Evolutionary conservation across 1,140 invertebrate genomes (phyloP).

Genomic region (Plutomurus gul): DNA sequence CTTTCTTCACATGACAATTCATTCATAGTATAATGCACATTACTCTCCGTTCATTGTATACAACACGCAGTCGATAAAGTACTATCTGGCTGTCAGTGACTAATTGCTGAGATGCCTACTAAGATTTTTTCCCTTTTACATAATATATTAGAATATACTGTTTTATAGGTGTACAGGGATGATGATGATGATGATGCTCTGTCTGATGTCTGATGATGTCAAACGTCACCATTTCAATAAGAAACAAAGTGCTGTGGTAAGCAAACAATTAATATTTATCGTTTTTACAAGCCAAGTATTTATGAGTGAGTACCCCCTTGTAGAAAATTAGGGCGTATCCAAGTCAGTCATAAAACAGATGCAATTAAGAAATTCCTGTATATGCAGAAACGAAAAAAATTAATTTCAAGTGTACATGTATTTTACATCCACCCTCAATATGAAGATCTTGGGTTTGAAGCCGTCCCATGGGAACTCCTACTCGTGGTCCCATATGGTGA

Average conservation of each 20-base stretch:
- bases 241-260: neutral
- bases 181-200: neutral
- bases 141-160: no score
- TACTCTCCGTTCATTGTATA: no score
- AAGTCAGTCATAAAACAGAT: slow-evolving; percentile 40
- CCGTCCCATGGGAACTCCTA: slow-evolving; percentile 23
- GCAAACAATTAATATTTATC: slow-evolving; percentile 29
- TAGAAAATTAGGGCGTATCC: slow-evolving; percentile 38
- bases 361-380: slow-evolving; percentile 46
- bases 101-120: no score
- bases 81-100: no score
- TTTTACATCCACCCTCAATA: slow-evolving; percentile 19
- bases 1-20: no score
- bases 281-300: slow-evolving; percentile 7
- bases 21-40: no score
- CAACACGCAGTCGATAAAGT: no score
- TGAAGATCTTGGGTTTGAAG: slow-evolving; percentile 11
- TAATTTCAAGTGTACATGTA: neutral
- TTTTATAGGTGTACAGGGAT: no score
- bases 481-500: slow-evolving; percentile 10
- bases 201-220: slow-evolving; percentile 9
- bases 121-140: no score
- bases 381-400: slow-evolving; percentile 30
- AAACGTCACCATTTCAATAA: slow-evolving; percentile 20
- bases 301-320: neutral